phyloP scores from a whole-genome alignment of 2,888 invertebrate genomes.

The Drosophila subquinaria region DNA sequence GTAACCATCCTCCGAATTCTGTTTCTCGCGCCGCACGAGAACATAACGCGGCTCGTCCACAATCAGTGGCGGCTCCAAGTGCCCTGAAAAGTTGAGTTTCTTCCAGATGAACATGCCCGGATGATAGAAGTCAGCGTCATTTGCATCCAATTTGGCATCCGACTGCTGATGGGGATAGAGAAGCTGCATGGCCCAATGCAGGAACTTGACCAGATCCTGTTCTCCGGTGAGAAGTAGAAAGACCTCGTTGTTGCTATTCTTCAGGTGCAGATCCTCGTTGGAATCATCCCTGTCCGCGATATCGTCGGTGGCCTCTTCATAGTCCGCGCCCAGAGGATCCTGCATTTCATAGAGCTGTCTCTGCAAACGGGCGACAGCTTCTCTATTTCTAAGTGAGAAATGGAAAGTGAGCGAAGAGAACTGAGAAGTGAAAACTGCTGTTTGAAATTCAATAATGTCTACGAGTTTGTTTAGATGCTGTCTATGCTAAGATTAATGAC shows the following conservation, averaged over 20 bases:
- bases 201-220: slow-evolving; percentile 81
- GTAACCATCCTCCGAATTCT: slow-evolving; percentile 58
- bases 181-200: slow-evolving; percentile 82
- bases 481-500: slow-evolving; percentile 62
- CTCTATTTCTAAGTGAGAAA: slow-evolving; percentile 58
- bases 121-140: slow-evolving; percentile 72
- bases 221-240: slow-evolving; percentile 80
- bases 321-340: slow-evolving; percentile 24
- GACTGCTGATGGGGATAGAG: slow-evolving; percentile 71
- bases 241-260: slow-evolving; percentile 70
- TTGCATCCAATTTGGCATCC: slow-evolving; percentile 40
- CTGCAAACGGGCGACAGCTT: slow-evolving; percentile 57
- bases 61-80: slow-evolving; percentile 81
- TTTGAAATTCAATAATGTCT: slow-evolving; percentile 22
- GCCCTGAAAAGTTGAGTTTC: slow-evolving; percentile 83
- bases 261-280: slow-evolving; percentile 10
- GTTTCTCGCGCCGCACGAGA: slow-evolving; percentile 77
- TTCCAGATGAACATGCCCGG: slow-evolving; percentile 82
- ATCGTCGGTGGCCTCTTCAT: slow-evolving; percentile 32
- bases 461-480: slow-evolving; percentile 28
- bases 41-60: slow-evolving; percentile 84
- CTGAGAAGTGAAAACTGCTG: slow-evolving; percentile 25
- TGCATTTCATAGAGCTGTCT: slow-evolving; percentile 50
- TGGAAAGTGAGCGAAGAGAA: neutral
- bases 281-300: slow-evolving; percentile 27